Conservation (phyloP, 2,113 vertebrate genomes). For the Atrichornis clamosus region DNA sequence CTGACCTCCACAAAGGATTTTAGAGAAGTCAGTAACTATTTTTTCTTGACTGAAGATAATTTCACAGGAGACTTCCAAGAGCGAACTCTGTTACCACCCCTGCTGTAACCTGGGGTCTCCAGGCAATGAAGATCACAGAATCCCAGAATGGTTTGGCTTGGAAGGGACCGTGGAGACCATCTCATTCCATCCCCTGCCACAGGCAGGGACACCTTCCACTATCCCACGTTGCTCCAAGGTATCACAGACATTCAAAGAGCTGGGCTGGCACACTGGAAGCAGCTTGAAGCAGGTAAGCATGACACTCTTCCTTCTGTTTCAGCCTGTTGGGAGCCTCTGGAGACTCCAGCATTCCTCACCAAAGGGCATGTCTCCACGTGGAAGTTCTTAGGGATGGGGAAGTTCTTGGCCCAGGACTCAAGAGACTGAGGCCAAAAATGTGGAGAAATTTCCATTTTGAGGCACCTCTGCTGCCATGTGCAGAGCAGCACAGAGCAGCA, state of each 20-base stretch:
- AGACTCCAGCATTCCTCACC: neutral
- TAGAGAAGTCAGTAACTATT: neutral
- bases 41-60: neutral
- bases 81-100: neutral
- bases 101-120: neutral
- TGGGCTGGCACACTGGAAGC: neutral
- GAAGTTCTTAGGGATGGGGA: neutral
- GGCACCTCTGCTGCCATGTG: neutral
- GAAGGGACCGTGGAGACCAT: neutral
- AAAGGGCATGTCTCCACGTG: neutral
- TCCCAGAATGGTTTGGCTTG: neutral
- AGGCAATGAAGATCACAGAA: neutral
- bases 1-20: neutral
- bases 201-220: neutral
- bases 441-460: neutral
- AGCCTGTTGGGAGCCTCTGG: neutral
- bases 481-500: neutral
- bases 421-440: neutral
- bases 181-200: neutral
- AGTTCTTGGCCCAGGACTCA: neutral
- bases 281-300: neutral
- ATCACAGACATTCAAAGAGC: neutral
- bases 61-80: neutral
- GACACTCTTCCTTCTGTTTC: neutral
- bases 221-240: neutral